Evolutionary conservation across 1,140 invertebrate species (phyloP), one percentile per base, ranked within the genome.

Genomic region (Hypsibius dujardini): DNA sequence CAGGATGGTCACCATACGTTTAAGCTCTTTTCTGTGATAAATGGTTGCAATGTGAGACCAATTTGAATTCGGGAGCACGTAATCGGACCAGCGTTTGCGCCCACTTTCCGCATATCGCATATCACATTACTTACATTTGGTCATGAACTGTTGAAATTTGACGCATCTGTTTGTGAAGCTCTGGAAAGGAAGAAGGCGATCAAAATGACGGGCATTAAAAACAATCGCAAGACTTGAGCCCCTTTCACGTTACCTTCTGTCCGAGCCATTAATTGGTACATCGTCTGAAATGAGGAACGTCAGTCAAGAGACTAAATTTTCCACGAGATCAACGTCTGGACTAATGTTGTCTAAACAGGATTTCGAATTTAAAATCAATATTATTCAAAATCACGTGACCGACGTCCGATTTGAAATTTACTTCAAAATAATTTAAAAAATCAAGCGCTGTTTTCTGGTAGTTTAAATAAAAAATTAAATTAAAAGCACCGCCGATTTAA

Each of bases 231-330:
- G 28, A 28, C 28, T 28, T 28, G 28, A 28, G 28, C 28, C 28
- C 28, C 28, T 28, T 28, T 28, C 28, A 28, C 28, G 28, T 28
- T n/a, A 56, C 50, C 50, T 42, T 67, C 62, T 67, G 62, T 67
- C 3, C 62, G 62, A 15, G 62, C 62, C 62, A 67, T 67, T 45
- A 67, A 42, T 42, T 67, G 62, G 62, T 67, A 67, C 42, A 67
- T 67, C 12, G 62, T 67, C 62, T 67, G 42, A 7, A 42, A 42
- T 7, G 3, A 67, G 42, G 45, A 45, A 45, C 7, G n/a, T 56
- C 7, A n/a, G 50, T 56, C n/a, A 56, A 7, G 50, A n/a, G 50
- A 7, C 7, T 56, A n/a, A n/a, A 56, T n/a, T 7, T 12, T 56
- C 50, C 7, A n/a, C 7, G n/a, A n/a, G 50, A 56, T n/a, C 7